Percentiles rank a stretch among this genome's conserved stretches.
Conservation (phyloP, 2,888 invertebrate genomes). For the Rhogogaster chlorosoma region DNA sequence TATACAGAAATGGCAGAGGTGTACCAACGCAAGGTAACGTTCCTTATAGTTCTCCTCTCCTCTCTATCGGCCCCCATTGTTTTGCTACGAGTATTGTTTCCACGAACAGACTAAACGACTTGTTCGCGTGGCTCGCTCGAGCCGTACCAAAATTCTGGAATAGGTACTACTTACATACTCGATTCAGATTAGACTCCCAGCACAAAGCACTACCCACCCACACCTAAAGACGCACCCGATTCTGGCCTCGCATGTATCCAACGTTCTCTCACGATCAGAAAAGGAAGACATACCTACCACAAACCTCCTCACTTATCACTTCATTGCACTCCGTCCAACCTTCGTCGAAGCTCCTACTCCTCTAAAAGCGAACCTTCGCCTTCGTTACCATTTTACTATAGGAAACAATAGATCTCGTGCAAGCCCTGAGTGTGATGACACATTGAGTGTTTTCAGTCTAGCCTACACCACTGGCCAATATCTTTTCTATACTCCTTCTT, state of each 20-base stretch:
- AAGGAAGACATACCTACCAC: constrained; percentile 69
- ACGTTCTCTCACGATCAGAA: constrained; percentile 73
- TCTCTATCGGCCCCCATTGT: constrained; percentile 60
- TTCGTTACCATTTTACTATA: constrained; percentile 61
- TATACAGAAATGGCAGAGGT: background rate
- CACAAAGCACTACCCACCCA: constrained; percentile 1
- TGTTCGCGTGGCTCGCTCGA: constrained; percentile 47
- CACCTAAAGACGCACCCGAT: constrained; percentile 5
- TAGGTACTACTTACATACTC: constrained; percentile 21
- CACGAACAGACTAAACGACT: constrained; percentile 45
- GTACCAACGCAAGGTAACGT: background rate
- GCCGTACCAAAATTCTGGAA: constrained; percentile 35
- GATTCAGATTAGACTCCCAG: constrained; percentile 31
- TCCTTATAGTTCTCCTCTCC: background rate
- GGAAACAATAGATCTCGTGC: constrained; percentile 69
- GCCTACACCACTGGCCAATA: background rate
- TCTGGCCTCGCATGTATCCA: constrained; percentile 67
- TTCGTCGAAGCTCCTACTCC: constrained; percentile 60
- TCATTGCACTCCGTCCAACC: background rate
- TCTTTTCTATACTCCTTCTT: background rate
- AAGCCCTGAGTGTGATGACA: constrained; percentile 72
- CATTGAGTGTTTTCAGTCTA: constrained; percentile 40
- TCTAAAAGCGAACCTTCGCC: constrained; percentile 67
- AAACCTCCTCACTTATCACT: constrained; percentile 67
- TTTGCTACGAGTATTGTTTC: constrained; percentile 52